Base-by-base conservation (phyloP, 2,113 vertebrate genomes). In the Lepisosteus oculatus region DNA sequence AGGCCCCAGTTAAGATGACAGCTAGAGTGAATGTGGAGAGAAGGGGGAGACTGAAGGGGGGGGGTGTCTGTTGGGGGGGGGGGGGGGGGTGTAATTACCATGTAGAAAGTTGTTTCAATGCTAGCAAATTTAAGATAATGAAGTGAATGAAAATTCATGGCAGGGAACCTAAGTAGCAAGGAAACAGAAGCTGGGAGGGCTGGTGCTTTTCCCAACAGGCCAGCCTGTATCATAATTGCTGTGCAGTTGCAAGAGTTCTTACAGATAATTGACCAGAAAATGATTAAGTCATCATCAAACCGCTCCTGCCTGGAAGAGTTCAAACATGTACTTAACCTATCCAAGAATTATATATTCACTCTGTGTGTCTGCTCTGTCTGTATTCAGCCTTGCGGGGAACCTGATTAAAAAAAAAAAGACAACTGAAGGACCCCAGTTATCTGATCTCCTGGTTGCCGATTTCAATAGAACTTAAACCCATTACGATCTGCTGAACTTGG, bases 211-310 rank as follows among this genome's bases (percentile, higher is more conserved):
- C 93, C 91, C 91, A 92, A 91, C 93, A 94, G 92, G 91, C 90
- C 92, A 92, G 87, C 92, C 90, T 92, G 91, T 91, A 90, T 92
- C 90, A 87, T 95, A 94, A 95, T 94, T 93, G 91, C 91, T 85
- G 87, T 86, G 88, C 85, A 92, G 91, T 92, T 90, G 89, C 89
- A 90, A 90, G 90, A 92, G 94, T 91, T 89, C 95, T 97, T 93
- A 94, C 94, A 96, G 94, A 97, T 98, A 98, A 99, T 97, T 98
- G 97, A 98, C 94, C 95, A 97, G 95, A 97, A 97, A 98, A 97
- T 96, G 94, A 98, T 98, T 97, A 98, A 99, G 97, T 97, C 96
- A 95, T 97, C 96, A 97, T 96, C 93, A 95, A 95, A 96, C 95
- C 93, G 88, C 91, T 95, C 94, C 95, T 90, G 92, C 94, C 95